These are phyloP conservation scores for Tangara arthus DNA, from an alignment of 2,797 vertebrate genomes.

Conservation along the genomic window DNA sequence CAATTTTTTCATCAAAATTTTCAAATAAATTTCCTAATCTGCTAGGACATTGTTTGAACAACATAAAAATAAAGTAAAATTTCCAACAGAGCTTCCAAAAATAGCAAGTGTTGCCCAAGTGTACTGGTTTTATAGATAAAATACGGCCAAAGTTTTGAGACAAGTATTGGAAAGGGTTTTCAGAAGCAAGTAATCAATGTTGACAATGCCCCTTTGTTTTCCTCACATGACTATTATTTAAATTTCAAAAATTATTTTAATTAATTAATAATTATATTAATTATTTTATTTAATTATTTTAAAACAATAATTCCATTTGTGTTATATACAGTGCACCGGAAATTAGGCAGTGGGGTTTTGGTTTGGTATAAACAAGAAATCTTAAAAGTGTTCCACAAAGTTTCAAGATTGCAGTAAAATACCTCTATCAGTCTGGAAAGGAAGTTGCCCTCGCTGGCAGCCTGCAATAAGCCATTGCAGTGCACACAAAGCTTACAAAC, in stretches of 20 bases:
- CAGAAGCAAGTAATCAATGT: not conserved
- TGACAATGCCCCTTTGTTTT: not conserved
- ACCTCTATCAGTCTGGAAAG: not conserved
- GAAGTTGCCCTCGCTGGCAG: not conserved
- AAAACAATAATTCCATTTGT: not conserved
- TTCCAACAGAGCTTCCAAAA: not conserved
- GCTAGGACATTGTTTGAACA: not conserved
- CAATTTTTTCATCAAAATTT: not conserved
- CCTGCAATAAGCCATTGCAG: not conserved
- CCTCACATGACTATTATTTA: not conserved
- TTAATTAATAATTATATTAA: not conserved
- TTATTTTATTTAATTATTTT: not conserved
- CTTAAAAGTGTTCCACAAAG: not conserved
- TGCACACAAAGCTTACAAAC: not conserved
- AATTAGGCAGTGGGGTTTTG: not conserved
- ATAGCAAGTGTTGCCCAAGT: not conserved
- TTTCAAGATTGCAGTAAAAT: not conserved
- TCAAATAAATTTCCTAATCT: not conserved
- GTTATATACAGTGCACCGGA: not conserved
- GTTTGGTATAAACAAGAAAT: not conserved
- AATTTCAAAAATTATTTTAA: too few relatives aligned
- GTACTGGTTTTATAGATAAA: not conserved
- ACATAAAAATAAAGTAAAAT: not conserved
- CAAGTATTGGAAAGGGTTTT: not conserved
- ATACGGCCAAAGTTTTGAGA: not conserved